Base-by-base conservation (phyloP, 2,113 vertebrate genomes). In the Poicephalus gulielmi region DNA sequence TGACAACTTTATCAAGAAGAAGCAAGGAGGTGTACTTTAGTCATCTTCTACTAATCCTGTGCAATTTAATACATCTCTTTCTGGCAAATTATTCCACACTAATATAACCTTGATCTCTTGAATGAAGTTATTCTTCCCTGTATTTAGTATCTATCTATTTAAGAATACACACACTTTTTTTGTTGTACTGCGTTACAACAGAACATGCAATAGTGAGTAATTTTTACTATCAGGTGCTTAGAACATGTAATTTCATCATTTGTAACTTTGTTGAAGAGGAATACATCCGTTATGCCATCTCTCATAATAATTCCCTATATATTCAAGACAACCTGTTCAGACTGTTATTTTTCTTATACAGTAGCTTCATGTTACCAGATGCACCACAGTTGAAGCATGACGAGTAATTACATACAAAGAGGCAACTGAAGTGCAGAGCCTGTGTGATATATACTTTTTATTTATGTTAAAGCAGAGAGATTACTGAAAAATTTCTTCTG, bases 391-490 rank as follows among this genome's bases (percentile, higher is more conserved):
- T 78, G 19, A 88, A 84, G 60, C 60, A 39, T 53, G 86, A 88
- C 70, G 43, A 90, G 73, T 83, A 93, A 93, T 81, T 81, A 92
- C 91, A 95, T 83, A 95, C 91, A 96, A 73, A 95, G 67, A 95
- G 53, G 95, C n/a, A 95, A 81, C 81, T 94, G 6, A 96, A 95
- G 86, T 93, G 93, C 73, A 96, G 71, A 96, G 86, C 93, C 88
- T 92, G 66, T 85, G 80, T 75, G 82, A 94, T 94, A 94, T 25
- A 92, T 73, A 83, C 73, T 78, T 97, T 97, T 96, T 91, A 93
- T 97, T 96, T 88, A 88, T n/a, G 84, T 92, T 95, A 94, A 77
- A 88, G 77, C 55, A 97, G 75, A 92, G 73, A 92, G 78, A 94
- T 87, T 94, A 97, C 92, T 75, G 62, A 95, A 83, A 91, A 28